These are phyloP conservation scores for Theropithecus gelada DNA, from an alignment of 2,113 vertebrate genomes.

Conservation along the genomic window DNA sequence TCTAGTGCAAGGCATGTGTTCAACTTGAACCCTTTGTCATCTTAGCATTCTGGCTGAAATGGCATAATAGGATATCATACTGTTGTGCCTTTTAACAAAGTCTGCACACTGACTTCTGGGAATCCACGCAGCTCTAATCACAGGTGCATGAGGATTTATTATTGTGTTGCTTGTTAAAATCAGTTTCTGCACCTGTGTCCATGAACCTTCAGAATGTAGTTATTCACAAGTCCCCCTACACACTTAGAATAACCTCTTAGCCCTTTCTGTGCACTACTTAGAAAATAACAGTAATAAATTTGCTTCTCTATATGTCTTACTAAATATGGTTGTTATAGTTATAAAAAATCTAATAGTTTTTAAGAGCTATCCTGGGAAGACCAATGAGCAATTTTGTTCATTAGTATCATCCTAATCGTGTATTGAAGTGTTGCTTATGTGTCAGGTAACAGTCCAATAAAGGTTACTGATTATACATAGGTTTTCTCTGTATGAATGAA, in stretches of 20 bases:
- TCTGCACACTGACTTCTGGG: not conserved
- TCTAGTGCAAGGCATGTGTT: not conserved
- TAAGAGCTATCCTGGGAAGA: not conserved
- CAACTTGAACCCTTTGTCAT: not conserved
- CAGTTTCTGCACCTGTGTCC: constrained; percentile 21
- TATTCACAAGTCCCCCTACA: not conserved
- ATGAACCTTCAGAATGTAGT: not conserved
- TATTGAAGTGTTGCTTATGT: not conserved
- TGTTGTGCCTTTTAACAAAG: not conserved
- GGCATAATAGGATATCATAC: not conserved
- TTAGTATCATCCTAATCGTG: not conserved
- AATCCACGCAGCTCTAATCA: constrained; percentile 27
- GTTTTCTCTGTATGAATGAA: constrained; percentile 8
- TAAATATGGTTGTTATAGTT: not conserved
- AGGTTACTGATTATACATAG: not conserved
- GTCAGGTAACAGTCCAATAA: not conserved
- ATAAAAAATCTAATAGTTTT: not conserved
- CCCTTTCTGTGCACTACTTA: not conserved
- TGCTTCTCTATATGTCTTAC: not conserved
- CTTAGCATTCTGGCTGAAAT: not conserved
- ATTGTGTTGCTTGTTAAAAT: constrained; percentile 57
- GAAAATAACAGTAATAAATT: constrained; percentile 21
- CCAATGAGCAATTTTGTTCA: not conserved
- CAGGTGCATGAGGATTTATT: not conserved
- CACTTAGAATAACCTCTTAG: not conserved